phyloP scores from a whole-genome alignment of 2,113 vertebrate species.

The Psittacus erithacus region DNA sequence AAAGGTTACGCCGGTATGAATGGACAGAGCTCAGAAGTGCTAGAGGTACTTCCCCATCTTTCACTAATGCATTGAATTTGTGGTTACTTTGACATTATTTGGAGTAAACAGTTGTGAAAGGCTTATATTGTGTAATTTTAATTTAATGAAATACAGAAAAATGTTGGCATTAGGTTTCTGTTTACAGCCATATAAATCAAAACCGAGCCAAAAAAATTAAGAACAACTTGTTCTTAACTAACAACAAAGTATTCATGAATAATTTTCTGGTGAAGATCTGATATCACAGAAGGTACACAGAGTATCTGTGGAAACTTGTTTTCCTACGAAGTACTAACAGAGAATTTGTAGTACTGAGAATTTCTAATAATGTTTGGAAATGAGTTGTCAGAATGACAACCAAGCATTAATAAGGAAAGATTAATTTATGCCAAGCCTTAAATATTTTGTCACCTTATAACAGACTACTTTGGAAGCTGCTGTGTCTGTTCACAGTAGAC shows the following conservation, averaged over 20 bases:
- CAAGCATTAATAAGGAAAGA: neutral
- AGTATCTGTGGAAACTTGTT: slow-evolving; percentile 1
- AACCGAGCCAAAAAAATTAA: slow-evolving; percentile 36
- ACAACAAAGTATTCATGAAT: slow-evolving; percentile 34
- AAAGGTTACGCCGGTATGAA: neutral
- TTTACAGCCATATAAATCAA: slow-evolving; percentile 44
- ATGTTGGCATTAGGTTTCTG: slow-evolving; percentile 36
- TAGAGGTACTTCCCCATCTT: neutral
- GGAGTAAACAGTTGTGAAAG: slow-evolving; percentile 40
- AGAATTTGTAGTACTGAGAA: neutral
- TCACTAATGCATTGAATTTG: slow-evolving; percentile 10
- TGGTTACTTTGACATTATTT: slow-evolving; percentile 14
- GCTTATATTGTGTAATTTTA: slow-evolving; percentile 28
- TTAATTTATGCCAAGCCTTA: neutral
- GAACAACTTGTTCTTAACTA: slow-evolving; percentile 33
- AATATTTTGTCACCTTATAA: neutral
- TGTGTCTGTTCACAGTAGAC: neutral
- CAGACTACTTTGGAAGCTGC: neutral
- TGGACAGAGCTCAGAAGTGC: neutral
- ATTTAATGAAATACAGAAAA: slow-evolving; percentile 21
- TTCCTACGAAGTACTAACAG: neutral
- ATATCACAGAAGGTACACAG: neutral
- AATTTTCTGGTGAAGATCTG: slow-evolving; percentile 12
- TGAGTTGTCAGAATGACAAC: neutral
- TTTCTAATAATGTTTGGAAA: neutral